phyloP scores from a whole-genome alignment of 2,797 vertebrate genomes.

The Oreonectes daqikongensis region DNA sequence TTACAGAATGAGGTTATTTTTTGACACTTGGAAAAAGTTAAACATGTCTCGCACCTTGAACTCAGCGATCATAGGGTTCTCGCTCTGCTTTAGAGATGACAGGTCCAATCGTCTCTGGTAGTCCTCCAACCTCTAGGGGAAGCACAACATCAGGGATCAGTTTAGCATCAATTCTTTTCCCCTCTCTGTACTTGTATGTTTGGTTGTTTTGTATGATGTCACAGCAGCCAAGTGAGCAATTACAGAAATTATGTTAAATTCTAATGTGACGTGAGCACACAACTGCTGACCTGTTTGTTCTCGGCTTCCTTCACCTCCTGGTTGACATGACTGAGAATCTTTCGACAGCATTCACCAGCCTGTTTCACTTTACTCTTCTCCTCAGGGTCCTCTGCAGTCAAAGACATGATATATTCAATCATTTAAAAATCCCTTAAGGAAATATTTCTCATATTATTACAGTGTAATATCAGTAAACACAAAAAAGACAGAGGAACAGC shows the following conservation, averaged over 20 bases:
- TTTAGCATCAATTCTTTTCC: neutral
- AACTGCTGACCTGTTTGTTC: slow-evolving; percentile 87
- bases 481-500: neutral
- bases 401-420: neutral
- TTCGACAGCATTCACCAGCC: slow-evolving; percentile 90
- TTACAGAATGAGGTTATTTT: neutral
- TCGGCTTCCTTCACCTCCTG: slow-evolving; percentile 95
- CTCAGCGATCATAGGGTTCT: slow-evolving; percentile 91
- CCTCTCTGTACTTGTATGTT: neutral
- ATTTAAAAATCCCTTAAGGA: no score
- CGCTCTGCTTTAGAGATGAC: slow-evolving; percentile 89
- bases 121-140: slow-evolving; percentile 85
- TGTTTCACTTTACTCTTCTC: slow-evolving; percentile 90
- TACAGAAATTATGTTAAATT: no score
- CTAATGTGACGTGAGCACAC: neutral
- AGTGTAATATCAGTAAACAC: neutral
- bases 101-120: slow-evolving; percentile 94
- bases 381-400: slow-evolving; percentile 80
- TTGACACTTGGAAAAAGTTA: neutral
- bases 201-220: no score
- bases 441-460: neutral
- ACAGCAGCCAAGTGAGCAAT: no score
- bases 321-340: slow-evolving; percentile 94
- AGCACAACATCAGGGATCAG: slow-evolving; percentile 1
- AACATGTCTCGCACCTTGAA: slow-evolving; percentile 82